These are phyloP conservation scores for Enteromius mattozi DNA, from an alignment of 2,797 vertebrate species.

Conservation along the genomic window DNA sequence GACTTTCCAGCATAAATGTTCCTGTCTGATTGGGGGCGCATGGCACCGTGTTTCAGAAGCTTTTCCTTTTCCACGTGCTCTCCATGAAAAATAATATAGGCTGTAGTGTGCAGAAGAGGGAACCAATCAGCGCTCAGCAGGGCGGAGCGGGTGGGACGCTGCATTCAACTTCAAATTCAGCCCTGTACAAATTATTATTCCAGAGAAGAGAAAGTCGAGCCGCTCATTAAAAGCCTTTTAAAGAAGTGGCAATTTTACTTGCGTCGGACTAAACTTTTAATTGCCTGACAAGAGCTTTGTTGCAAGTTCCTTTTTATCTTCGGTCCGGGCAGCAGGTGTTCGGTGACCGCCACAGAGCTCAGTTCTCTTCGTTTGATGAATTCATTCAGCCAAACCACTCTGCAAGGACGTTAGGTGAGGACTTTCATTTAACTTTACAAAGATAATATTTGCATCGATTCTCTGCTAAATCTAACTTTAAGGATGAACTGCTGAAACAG, in stretches of 20 bases:
- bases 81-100: slow-evolving; percentile 49
- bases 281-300: not conserved
- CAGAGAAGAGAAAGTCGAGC: not conserved
- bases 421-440: not conserved
- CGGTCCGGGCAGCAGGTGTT: slow-evolving; percentile 36
- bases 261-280: not conserved
- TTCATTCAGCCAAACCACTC: not conserved
- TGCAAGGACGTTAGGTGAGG: not conserved
- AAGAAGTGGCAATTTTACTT: not conserved
- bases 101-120: not conserved
- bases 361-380: not conserved
- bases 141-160: slow-evolving; percentile 40
- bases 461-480: not conserved
- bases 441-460: not conserved
- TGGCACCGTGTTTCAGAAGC: slow-evolving; percentile 47
- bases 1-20: slow-evolving; percentile 1
- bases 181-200: slow-evolving; percentile 4
- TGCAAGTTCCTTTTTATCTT: not conserved
- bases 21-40: slow-evolving; percentile 47
- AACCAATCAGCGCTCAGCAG: slow-evolving; percentile 44
- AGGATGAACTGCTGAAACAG: not conserved
- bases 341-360: not conserved
- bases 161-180: slow-evolving; percentile 49
- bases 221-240: not conserved
- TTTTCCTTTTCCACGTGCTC: slow-evolving; percentile 44